Evolutionary conservation across 2,113 vertebrate genomes (phyloP).

Genomic region (Pongo pygmaeus): DNA sequence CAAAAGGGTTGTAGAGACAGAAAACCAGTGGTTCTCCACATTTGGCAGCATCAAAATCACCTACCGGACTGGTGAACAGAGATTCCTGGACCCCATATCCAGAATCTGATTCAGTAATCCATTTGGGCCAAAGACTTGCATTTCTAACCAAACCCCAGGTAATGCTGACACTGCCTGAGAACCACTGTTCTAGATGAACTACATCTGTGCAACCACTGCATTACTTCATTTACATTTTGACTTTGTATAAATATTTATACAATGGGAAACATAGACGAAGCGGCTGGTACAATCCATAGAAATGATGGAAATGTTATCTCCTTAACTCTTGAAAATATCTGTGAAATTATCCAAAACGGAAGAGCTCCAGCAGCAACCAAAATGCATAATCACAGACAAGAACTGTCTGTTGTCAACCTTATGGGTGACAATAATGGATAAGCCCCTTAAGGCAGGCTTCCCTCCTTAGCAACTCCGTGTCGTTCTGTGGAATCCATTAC

Average conservation of each 20-base stretch:
- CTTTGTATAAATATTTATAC: background rate
- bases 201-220: background rate
- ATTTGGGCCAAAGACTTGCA: background rate
- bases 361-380: background rate
- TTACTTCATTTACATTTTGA: background rate
- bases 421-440: background rate
- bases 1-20: background rate
- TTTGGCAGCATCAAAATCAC: background rate
- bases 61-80: background rate
- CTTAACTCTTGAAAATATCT: background rate
- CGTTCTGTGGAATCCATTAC: background rate
- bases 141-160: background rate
- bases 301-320: background rate
- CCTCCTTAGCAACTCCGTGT: background rate
- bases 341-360: background rate
- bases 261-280: background rate
- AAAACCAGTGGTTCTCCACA: background rate
- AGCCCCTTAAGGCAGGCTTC: background rate
- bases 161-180: background rate
- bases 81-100: accelerated
- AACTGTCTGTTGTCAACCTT: background rate
- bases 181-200: background rate
- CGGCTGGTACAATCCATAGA: constrained; percentile 17
- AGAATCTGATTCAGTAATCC: background rate
- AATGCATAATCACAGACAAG: background rate